Evolutionary conservation across 2,888 invertebrate genomes (phyloP), one percentile per base, ranked within the genome.

Genomic region (Saturnia pavonia): DNA sequence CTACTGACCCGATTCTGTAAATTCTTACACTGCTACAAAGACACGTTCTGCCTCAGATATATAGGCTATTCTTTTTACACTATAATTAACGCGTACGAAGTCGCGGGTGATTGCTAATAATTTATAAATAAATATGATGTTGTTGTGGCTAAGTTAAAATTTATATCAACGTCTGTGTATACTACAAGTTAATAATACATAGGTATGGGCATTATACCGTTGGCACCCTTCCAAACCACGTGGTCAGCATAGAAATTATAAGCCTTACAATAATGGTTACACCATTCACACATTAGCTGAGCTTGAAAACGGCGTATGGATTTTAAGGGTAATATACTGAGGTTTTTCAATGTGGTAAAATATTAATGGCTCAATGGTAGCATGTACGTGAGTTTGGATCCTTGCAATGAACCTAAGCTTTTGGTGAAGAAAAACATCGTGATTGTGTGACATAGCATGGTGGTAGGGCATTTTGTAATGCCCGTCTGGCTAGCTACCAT

Each of bases 191-290:
- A n/a, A n/a, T n/a, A n/a, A 54, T n/a, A 22, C 22, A 54, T 27
- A 19, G 27, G 19, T 40, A 34, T 12, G 40, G 11, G 19, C 1
- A 40, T 65, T 65, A 40, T 22, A 65, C n/a, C 65, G 40, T 65
- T 65, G 65, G 65, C 65, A 65, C 65, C 7, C 6, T n/a, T 65
- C 65, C 65, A 65, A 65, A 9, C 40, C 65, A 34, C 27, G 11
- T 65, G 65, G 19, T n/a, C 65, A 65, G 65, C 40, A 63, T 63
- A 63, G 34, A 9, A 63, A 63, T 63, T 63, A 63, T 40, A 65
- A 65, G 40, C 40, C 65, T 65, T 65, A n/a, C 16, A 40, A 40
- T 65, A 40, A 65, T 65, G 9, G 34, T 65, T 65, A 19, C 65
- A 12, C n/a, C 40, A 65, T 65, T 65, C 40, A 40, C 40, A n/a